Base-by-base conservation (phyloP, 2,797 vertebrate species). In the Darevskia nairensis region DNA sequence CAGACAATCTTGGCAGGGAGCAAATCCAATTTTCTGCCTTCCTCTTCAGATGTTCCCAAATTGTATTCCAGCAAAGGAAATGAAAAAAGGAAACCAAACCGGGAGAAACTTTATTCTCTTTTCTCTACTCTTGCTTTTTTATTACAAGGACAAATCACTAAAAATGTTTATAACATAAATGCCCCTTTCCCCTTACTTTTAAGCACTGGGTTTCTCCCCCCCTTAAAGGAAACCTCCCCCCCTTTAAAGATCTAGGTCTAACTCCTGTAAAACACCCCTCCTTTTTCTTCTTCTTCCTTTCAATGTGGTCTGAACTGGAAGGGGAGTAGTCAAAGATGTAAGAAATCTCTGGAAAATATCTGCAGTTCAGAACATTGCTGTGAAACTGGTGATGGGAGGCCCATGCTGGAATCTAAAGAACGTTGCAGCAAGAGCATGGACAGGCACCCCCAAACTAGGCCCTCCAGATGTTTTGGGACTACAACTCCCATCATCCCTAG, bases 21-120 rank as follows among this genome's bases (percentile, higher is more conserved):
- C 27, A 87, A 71, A 32, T 25, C n/a, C 3, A 66, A 69, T 83
- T 90, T 92, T 25, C 87, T 88, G 93, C 75, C 80, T 78, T 50
- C 19, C 3, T 64, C 41, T 92, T 96, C 92, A 89, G 82, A 93
- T 93, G 93, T 89, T 93, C 91, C 94, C 80, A 93, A 81, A 86
- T 90, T 72, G 61, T 78, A 72, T 91, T 88, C 92, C 93, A 92
- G 94, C 92, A 89, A 90, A 95, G 95, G 95, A 94, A 95, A 96
- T 92, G 93, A 93, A 93, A 93, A 90, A 64, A 85, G 93, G 87
- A 95, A 95, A 92, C 89, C 41, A 79, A 91, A 89, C 61, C 29
- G 69, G 39, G 39, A 39, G 27, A 69, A 46, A 27, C 13, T 4
- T 4, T 19, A 21, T 19, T 92, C 92, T 55, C 92, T 93, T 86